Evolutionary conservation across 2,888 invertebrate species (phyloP).

Genomic region (Stenotaenia linearis): DNA sequence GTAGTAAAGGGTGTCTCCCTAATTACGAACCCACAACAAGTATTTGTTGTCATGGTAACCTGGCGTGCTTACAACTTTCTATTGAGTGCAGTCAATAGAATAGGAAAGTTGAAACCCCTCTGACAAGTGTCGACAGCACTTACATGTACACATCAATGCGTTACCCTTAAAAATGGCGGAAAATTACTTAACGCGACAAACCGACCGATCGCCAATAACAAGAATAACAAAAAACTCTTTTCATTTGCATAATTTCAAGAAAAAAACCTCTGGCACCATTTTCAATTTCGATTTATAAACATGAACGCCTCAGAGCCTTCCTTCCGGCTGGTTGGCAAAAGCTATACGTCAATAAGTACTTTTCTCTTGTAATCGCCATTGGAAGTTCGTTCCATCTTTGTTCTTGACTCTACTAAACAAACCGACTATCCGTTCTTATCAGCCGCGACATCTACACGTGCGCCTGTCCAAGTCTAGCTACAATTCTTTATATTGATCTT

Average conservation of each 20-base stretch:
- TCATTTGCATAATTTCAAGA: too few relatives aligned
- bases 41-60: neutral
- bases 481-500: neutral
- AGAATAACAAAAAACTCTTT: too few relatives aligned
- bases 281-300: neutral
- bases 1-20: neutral
- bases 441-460: neutral
- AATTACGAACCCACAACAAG: constrained; percentile 5
- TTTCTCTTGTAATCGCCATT: neutral
- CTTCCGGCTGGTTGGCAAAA: neutral
- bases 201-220: too few relatives aligned
- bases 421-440: neutral
- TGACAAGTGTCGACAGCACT: neutral
- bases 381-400: neutral
- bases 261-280: too few relatives aligned
- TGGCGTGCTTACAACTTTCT: neutral
- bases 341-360: neutral
- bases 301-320: neutral
- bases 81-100: neutral
- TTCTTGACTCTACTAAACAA: neutral
- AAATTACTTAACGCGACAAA: too few relatives aligned
- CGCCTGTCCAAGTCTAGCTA: neutral
- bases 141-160: neutral
- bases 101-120: neutral
- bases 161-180: too few relatives aligned